phyloP scores from a whole-genome alignment of 1,140 invertebrate species.

The Copidosoma floridanum region DNA sequence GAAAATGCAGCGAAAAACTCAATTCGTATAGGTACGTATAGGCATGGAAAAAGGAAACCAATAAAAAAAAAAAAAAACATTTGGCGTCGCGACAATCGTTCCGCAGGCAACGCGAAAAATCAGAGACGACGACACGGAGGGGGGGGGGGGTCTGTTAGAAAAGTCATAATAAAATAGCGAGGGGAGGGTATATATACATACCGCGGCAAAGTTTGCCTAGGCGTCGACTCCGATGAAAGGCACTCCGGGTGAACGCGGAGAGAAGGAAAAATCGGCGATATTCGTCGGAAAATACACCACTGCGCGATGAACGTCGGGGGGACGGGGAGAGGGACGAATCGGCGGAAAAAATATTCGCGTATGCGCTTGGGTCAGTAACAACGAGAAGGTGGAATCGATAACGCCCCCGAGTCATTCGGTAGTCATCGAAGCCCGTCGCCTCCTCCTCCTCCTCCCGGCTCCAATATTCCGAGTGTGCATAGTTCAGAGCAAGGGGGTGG shows the following conservation, averaged over 20 bases:
- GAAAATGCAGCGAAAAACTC: too few species aligned
- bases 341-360: constrained; percentile 22
- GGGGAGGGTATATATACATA: too few species aligned
- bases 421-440: constrained; percentile 43
- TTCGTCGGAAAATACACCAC: constrained; percentile 3
- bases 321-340: constrained; percentile 21
- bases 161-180: constrained; percentile 20
- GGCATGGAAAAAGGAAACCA: neutral
- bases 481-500: too few species aligned
- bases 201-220: too few species aligned
- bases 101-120: neutral
- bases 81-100: constrained; percentile 4
- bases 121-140: neutral
- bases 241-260: neutral
- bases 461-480: too few species aligned
- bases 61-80: neutral
- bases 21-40: too few species aligned
- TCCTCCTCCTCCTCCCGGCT: constrained; percentile 2
- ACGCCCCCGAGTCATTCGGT: constrained; percentile 52
- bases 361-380: too few species aligned
- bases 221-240: neutral
- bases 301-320: constrained; percentile 17
- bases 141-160: neutral
- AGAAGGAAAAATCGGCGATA: neutral
- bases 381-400: constrained; percentile 45